Evolutionary conservation across 2,797 vertebrate genomes (phyloP), one percentile per base, ranked within the genome.

Genomic region (Atherinosoma microstoma): DNA sequence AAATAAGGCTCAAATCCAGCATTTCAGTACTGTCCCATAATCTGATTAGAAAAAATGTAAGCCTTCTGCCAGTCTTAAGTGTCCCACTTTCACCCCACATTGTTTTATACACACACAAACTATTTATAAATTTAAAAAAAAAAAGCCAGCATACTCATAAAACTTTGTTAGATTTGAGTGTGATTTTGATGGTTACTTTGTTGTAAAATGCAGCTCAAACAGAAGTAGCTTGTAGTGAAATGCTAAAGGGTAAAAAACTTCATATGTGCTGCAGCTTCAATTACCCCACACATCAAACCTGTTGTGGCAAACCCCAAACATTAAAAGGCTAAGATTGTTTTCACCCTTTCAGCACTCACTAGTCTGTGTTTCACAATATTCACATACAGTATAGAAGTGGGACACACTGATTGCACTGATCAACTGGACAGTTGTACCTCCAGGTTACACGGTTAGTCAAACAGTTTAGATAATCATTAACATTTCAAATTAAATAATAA

Each of bases 1-100:
- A 36, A 76, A 64, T 67, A 57, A 86, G 82, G 84, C 76, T 91
- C 72, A 76, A 88, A 89, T 85, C 89, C 89, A 93, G 88, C 85
- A 88, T 88, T 76, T 89, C 30, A 58, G 69, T 69, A 61, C 59
- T 18, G 49, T 70, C 58, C 58, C 64, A 64, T 67, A 61, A 66
- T 73, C 29, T 20, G 10, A 73, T 64, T 78, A 56, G 73, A 60
- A 73, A 70, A 56, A 71, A 70, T 72, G 82, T 53, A 65, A 72
- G 66, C 74, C 60, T 35, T 18, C 24, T 51, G 74, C 35, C 59
- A 42, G 73, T 58, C 13, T 13, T n/a, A 12, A 53, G 58, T 64
- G 54, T 75, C 72, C 68, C 60, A 78, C 65, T 83, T 77, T 1
- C 16, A 66, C 57, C 40, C 35, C 29, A 63, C 42, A 67, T 2